A percentile compares a stretch with the other conserved stretches of the same genome.
These are phyloP conservation scores for Dynastes tityus DNA, from an alignment of 2,888 invertebrate species.

Conservation along the genomic window DNA sequence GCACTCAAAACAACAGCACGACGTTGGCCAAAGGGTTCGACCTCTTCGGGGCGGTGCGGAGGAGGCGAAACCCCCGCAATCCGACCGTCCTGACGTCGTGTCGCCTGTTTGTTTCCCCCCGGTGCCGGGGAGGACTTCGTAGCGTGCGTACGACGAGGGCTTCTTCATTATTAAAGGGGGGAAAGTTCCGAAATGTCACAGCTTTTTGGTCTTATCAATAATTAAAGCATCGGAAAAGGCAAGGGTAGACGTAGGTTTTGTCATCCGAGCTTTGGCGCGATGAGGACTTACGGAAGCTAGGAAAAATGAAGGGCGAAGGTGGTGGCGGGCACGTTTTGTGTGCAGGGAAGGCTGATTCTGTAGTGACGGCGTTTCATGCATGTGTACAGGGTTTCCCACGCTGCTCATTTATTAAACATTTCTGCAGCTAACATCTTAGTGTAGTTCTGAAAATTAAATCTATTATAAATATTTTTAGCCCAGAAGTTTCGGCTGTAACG, in stretches of 20 bases:
- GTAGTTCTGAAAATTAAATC: no score
- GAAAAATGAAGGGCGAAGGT: no score
- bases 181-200: conserved; percentile 58
- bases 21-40: conserved; percentile 28
- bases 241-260: conserved; percentile 47
- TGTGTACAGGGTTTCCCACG: no score
- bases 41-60: conserved; percentile 1
- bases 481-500: no score
- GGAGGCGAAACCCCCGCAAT: neutral
- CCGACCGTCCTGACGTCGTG: conserved; percentile 10
- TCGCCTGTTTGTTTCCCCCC: conserved; percentile 35
- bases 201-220: conserved; percentile 59
- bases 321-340: no score
- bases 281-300: no score
- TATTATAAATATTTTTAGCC: no score
- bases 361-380: no score
- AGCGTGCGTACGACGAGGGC: conserved; percentile 48
- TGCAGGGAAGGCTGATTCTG: no score
- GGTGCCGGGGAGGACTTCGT: conserved; percentile 17
- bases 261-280: conserved; percentile 14
- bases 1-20: conserved; percentile 31
- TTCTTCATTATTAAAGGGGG: conserved; percentile 57
- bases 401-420: no score
- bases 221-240: conserved; percentile 54
- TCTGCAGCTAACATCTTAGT: no score